Evolutionary conservation across 2,888 invertebrate species (phyloP).

Genomic region (Slavum lentiscoides): DNA sequence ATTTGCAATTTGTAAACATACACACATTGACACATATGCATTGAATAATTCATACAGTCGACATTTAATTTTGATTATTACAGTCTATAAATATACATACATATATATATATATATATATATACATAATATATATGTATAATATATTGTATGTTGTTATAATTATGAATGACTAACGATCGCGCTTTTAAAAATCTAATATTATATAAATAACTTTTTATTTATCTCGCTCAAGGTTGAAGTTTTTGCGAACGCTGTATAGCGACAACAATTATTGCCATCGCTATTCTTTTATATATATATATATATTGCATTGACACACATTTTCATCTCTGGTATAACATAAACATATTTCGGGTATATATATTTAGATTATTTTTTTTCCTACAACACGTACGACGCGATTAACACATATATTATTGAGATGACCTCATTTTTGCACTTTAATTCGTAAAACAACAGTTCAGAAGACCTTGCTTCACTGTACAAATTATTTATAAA

Average conservation of each 20-base stretch:
- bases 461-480: neutral
- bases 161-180: constrained; percentile 25
- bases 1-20: neutral
- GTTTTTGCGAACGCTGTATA: constrained; percentile 1
- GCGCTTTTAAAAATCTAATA: constrained; percentile 1
- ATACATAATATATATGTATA: too few relatives aligned
- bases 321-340: constrained; percentile 16
- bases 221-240: constrained; percentile 30
- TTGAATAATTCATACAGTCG: neutral
- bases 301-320: constrained; percentile 8
- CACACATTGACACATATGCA: neutral
- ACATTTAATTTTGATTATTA: neutral
- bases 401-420: constrained; percentile 36
- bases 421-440: constrained; percentile 25
- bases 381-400: neutral
- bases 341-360: constrained; percentile 28
- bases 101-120: too few relatives aligned
- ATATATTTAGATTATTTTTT: constrained; percentile 35
- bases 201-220: constrained; percentile 31
- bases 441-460: constrained; percentile 22
- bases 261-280: constrained; percentile 28
- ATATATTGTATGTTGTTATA: too few relatives aligned
- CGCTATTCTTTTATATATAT: constrained; percentile 22
- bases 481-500: constrained; percentile 12
- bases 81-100: neutral